Base-by-base conservation (phyloP, 2,113 vertebrate genomes). In the Malurus melanocephalus region DNA sequence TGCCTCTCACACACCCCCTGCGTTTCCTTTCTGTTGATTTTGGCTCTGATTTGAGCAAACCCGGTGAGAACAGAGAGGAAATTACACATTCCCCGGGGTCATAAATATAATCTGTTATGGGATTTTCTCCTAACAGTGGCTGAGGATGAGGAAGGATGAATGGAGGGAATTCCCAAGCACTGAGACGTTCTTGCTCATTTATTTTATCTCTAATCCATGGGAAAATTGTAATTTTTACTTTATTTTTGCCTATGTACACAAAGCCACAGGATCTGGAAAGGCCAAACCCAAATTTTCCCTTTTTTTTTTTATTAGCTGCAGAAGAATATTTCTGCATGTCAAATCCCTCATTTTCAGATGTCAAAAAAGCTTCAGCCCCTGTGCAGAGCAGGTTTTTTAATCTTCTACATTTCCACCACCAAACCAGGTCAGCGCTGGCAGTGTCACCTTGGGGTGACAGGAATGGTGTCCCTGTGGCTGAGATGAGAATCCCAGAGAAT, bases 141-240 rank as follows among this genome's bases (percentile, higher is more conserved):
- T 84, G 67, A 73, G 89, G 71, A 53, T 1, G 17, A 21, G 55
- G 69, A 89, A 43, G 76, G 68, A 62, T 53, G 69, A 57, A 51
- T 45, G 66, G 56, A 89, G 88, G 87, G 90, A 92, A 85, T 95
- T 94, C 95, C 87, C 85, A 72, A 46, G n/a, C 45, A 5, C 5
- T 60, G 45, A n/a, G 56, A 74, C 12, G 20, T 30, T 74, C 61
- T 60, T 20, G 32, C 40, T 78, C 27, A 3, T 79, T 82, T 68
- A 7, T 91, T 94, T 42, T 62, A 51, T 61, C 22, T 87, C 26
- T 42, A 26, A n/a, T 69, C 57, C 42, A 7, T 2, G 61, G 32
- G 32, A 32, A 57, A 51, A 49, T 61, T 83, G 26, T 10, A 11
- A 33, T 33, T 80, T 83, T 83, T n/a, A 1, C 43, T 85, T 85